Evolutionary conservation across 1,140 invertebrate species (phyloP).

Genomic region (Marisa cornuarietis): DNA sequence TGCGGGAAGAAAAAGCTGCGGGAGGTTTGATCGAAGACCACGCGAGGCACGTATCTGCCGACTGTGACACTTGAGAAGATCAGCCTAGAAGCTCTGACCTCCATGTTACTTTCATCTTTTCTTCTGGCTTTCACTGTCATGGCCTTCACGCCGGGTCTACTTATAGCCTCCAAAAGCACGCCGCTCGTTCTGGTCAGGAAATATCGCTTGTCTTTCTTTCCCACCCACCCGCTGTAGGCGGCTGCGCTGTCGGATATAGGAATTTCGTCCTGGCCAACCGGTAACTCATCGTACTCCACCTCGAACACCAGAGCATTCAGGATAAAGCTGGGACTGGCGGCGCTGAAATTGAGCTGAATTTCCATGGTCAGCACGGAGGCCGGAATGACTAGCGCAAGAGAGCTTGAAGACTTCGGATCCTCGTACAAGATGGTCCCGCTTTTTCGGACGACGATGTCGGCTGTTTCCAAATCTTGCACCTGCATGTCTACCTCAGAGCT

Average conservation of each 20-base stretch:
- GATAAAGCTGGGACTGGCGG: background rate
- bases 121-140: conserved; percentile 1
- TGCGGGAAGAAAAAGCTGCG: conserved; percentile 3
- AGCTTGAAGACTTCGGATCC: background rate
- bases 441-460: background rate
- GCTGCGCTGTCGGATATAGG: too few relatives aligned
- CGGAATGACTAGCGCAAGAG: background rate
- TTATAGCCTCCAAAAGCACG: background rate
- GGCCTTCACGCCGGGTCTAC: background rate
- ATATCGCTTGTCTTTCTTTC: background rate
- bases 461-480: background rate
- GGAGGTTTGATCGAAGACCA: conserved; percentile 6
- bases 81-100: conserved; percentile 1
- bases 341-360: background rate
- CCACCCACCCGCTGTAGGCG: background rate
- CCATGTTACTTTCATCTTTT: background rate
- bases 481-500: background rate
- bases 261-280: background rate
- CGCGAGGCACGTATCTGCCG: background rate
- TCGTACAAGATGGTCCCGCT: background rate
- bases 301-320: background rate
- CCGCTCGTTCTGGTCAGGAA: background rate
- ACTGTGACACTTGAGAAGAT: background rate
- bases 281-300: background rate
- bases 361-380: background rate